Evolutionary conservation across 1,140 invertebrate genomes (phyloP), one percentile per base, ranked within the genome.

Genomic region (Drosophila virilis): DNA sequence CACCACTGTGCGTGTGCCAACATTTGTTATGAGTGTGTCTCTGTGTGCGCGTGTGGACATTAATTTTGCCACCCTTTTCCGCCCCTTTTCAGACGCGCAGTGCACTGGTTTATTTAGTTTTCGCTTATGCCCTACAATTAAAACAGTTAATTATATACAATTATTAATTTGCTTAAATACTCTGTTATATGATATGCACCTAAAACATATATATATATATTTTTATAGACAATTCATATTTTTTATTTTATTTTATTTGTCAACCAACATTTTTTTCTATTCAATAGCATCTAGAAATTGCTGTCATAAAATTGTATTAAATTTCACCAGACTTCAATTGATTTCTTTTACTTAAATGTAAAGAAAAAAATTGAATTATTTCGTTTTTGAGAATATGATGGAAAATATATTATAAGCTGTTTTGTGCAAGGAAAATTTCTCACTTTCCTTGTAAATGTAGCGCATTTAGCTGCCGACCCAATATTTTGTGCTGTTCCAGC

Each of bases 51-150:
- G 60, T 79, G 64, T 77, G 74, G 64, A 54, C 74, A 79, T 79
- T 79, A 77, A 78, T 79, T 69, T 79, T 79, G 69, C 74, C 76
- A 77, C 69, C n/a, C n/a, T 77, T 78, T 77, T 69, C 59, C 52
- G 75, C 64, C 64, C 57, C 61, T 69, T 78, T 74, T 59, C 68
- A 76, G 54, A 58, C 62, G 77, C 77, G 77, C 77, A 72, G 37
- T 66, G 67, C 61, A 76, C 42, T 64, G 61, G 61, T 68, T 72
- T 73, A 64, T 73, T 59, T 60, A 46, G 60, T 28, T 46, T 48
- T 40, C 3, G 5, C 5, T 8, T 45, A 69, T 78, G n/a, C 64
- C 46, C 64, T 78, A 55, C 45, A 51, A 28, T 22, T 1, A 45
- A 13, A 42, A n/a, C 22, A 5, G 22, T 22, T 22, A 2, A 22